Conservation (phyloP, 1,140 invertebrate species). For the Archivesica marissinica region DNA sequence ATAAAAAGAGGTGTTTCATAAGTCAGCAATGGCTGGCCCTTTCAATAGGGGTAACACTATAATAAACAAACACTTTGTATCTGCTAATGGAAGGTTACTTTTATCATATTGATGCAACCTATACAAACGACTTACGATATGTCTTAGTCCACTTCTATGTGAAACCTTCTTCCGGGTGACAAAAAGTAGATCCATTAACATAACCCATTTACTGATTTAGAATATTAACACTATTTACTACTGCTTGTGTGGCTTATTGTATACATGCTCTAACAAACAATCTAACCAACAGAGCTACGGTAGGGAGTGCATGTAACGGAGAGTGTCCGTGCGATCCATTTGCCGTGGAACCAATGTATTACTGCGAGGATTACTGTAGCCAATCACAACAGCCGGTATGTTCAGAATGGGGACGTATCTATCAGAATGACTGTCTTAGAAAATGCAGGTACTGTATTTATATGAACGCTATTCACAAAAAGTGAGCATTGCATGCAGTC, state of each 20-base stretch:
- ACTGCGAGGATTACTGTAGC: conserved; percentile 29
- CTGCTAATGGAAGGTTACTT: no score
- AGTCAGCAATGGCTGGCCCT: no score
- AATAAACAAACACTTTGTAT: no score
- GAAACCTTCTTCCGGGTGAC: not conserved
- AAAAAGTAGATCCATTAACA: not conserved
- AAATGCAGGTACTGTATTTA: conserved; percentile 53
- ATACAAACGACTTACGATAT: not conserved
- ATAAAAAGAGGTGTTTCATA: no score
- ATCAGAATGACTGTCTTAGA: conserved; percentile 15
- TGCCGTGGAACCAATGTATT: not conserved
- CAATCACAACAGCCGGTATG: conserved; percentile 33
- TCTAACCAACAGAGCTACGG: conserved; percentile 60
- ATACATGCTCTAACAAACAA: not conserved
- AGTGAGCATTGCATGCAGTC: no score
- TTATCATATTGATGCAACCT: not conserved
- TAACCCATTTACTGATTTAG: not conserved
- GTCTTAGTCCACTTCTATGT: not conserved
- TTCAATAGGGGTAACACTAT: no score
- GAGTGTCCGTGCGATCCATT: not conserved
- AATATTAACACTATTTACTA: not conserved
- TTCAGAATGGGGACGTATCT: conserved; percentile 19
- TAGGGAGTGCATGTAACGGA: conserved; percentile 1
- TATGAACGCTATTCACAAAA: no score
- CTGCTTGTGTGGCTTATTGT: not conserved